Evolutionary conservation across 2,888 invertebrate genomes (phyloP), one percentile per base, ranked within the genome.

Genomic region (Dendrolimus houi): DNA sequence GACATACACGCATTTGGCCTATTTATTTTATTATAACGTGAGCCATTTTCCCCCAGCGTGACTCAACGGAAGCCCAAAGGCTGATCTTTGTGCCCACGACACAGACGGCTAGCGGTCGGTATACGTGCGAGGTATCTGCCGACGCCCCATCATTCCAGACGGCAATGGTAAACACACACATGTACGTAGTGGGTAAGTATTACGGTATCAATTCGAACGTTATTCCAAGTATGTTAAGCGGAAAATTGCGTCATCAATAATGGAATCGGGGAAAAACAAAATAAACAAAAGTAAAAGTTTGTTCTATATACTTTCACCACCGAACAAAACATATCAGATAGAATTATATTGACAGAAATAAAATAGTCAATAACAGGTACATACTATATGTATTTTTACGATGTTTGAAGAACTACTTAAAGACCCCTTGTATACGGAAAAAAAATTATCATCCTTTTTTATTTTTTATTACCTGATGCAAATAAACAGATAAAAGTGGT

Each of bases 131-230:
- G 71, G 95, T 95, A 29, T 94, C 95, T 0, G 93, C 94, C 0
- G 95, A 95, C 72, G 91, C 93, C 1, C 95, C 95, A 0, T 92
- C 93, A 55, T 95, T 95, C 81, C 92, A 93, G 74, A 95, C 95
- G 0, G 87, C 92, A 56, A 88, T 92, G 67, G 93, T 93, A 17
- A 88, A 92, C 57, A 92, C 93, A 58, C 92, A 92, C 70, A 94
- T 95, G 94, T 93, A 94, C 73, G 94, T 95, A 59, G 93, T 94
- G 57, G 94, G 95, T 95, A 75, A 94, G 95, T 81, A 29, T 14
- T 53, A 13, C 41, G 55, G 53, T 52, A n/a, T 47, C 47, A 47
- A 47, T 10, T 47, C 47, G 12, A 47, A 47, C 9, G 12, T 47
- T 9, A 10, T 47, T 12, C 3, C 12, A 10, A 10, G 47, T 47